phyloP scores from a whole-genome alignment of 1,140 invertebrate species.

The Euwallacea similis region DNA sequence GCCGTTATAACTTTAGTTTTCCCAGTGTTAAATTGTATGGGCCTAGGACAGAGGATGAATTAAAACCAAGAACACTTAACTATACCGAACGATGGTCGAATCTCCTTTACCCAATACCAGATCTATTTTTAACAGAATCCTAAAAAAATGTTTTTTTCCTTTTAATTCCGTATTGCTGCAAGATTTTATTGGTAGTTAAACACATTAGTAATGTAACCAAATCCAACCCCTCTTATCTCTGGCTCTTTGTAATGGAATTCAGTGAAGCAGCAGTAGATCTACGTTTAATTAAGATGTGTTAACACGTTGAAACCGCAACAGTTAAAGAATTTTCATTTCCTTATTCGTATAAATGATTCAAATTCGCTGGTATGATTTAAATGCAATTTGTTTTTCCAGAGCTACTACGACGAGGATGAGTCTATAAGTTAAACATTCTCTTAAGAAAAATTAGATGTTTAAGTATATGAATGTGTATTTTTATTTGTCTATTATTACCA shows the following conservation, averaged over 20 bases:
- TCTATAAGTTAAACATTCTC: background rate
- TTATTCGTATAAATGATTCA: background rate
- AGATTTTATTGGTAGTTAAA: constrained; percentile 8
- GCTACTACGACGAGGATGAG: constrained; percentile 18
- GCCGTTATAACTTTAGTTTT: constrained; percentile 16
- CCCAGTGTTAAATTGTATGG: constrained; percentile 14
- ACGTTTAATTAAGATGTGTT: constrained; percentile 13
- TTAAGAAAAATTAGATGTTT: too few relatives aligned
- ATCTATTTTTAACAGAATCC: background rate
- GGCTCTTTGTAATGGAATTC: constrained; percentile 5
- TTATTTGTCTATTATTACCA: too few relatives aligned
- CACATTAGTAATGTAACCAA: constrained; percentile 1
- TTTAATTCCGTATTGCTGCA: background rate
- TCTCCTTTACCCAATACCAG: background rate
- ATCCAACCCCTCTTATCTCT: constrained; percentile 2
- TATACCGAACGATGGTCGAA: background rate
- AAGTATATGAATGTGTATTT: too few relatives aligned
- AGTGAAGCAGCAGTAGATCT: background rate
- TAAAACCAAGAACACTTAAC: constrained; percentile 18
- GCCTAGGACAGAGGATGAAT: constrained; percentile 4
- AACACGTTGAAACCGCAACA: constrained; percentile 7
- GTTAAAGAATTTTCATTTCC: constrained; percentile 15
- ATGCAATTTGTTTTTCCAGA: constrained; percentile 14
- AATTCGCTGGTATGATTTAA: background rate
- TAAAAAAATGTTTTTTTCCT: background rate